Conservation (phyloP, 2,888 invertebrate species). For the Chorisops tibialis region DNA sequence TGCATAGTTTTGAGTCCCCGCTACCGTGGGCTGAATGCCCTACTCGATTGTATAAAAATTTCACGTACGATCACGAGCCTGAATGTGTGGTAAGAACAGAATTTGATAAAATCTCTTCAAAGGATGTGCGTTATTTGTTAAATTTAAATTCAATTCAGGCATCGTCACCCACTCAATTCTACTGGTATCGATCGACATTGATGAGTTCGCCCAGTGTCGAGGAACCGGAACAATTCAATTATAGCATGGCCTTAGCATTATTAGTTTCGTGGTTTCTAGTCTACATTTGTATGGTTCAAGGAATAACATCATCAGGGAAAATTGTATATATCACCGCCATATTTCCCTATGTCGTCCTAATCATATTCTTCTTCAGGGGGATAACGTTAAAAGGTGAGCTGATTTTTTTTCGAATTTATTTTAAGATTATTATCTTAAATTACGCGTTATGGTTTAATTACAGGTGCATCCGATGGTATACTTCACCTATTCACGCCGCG, state of each 20-base stretch:
- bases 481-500: slow-evolving; percentile 87
- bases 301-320: slow-evolving; percentile 94
- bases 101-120: background rate
- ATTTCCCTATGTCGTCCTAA: slow-evolving; percentile 91
- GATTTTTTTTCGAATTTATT: slow-evolving; percentile 36
- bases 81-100: slow-evolving; percentile 71
- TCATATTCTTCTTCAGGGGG: slow-evolving; percentile 94
- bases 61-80: slow-evolving; percentile 73
- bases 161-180: slow-evolving; percentile 89
- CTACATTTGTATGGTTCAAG: slow-evolving; percentile 96
- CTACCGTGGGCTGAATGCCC: slow-evolving; percentile 92
- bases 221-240: slow-evolving; percentile 81
- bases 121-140: background rate
- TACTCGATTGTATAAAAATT: slow-evolving; percentile 73
- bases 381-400: slow-evolving; percentile 85
- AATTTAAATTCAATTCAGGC: slow-evolving; percentile 56
- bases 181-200: slow-evolving; percentile 91
- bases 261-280: slow-evolving; percentile 90
- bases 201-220: slow-evolving; percentile 87
- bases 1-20: slow-evolving; percentile 87
- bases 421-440: background rate
- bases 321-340: slow-evolving; percentile 96
- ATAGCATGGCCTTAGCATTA: slow-evolving; percentile 84
- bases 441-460: background rate
- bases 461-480: slow-evolving; percentile 67